A percentile compares a stretch with the other conserved stretches of the same genome.
These are phyloP conservation scores for Gadopsis bispinosus DNA, from an alignment of 2,797 vertebrate genomes.

Conservation along the genomic window DNA sequence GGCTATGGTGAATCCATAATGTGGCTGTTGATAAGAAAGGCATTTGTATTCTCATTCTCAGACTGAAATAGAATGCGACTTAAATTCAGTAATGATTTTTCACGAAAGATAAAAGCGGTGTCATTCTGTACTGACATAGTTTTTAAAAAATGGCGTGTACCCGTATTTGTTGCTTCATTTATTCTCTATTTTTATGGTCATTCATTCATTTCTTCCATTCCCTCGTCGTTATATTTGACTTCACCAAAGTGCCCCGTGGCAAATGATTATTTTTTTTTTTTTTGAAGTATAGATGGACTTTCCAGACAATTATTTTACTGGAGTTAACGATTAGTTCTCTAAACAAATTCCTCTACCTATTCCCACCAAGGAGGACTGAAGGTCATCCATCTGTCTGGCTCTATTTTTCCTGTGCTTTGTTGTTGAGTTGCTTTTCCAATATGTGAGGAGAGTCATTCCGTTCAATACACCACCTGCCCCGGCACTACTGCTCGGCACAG, in stretches of 20 bases:
- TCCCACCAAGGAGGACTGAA: conserved; percentile 80
- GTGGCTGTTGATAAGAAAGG: conserved; percentile 54
- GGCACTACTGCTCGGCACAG: conserved; percentile 74
- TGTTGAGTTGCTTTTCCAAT: conserved; percentile 82
- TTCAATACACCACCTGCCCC: conserved; percentile 79
- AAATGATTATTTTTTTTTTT: conserved; percentile 13
- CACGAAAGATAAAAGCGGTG: conserved; percentile 50
- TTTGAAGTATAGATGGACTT: conserved; percentile 45
- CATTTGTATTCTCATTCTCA: conserved; percentile 42
- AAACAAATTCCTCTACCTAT: conserved; percentile 79
- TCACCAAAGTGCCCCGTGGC: conserved; percentile 34
- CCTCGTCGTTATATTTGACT: conserved; percentile 57
- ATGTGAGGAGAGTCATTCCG: conserved; percentile 80
- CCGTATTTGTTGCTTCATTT: conserved; percentile 47
- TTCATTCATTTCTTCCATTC: conserved; percentile 55
- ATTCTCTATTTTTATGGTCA: conserved; percentile 25
- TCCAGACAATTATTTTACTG: conserved; percentile 69
- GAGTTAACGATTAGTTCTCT: conserved; percentile 79
- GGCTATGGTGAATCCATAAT: conserved; percentile 50
- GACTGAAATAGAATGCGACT: conserved; percentile 17
- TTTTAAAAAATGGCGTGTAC: conserved; percentile 43
- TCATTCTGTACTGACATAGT: conserved; percentile 22
- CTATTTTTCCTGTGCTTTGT: conserved; percentile 78
- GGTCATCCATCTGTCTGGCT: conserved; percentile 82
- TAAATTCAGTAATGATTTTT: conserved; percentile 53